Base-by-base conservation (phyloP, 1,140 invertebrate species). In the Heliconius hewitsoni region DNA sequence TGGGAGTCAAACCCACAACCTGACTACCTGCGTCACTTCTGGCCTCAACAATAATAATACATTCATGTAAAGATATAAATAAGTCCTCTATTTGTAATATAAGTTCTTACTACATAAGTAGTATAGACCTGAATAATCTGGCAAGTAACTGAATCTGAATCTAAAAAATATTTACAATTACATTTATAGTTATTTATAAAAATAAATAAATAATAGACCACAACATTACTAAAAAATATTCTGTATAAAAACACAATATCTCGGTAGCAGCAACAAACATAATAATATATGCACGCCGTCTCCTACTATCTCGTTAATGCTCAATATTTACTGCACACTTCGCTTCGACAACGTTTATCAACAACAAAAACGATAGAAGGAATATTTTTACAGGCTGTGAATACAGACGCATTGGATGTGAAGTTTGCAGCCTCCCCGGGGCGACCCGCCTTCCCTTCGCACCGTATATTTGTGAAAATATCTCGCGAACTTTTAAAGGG, bases 351-450 rank as follows among this genome's bases (percentile, higher is more conserved):
- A 72, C 37, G 37, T 72, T 72, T 72, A 72, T 42, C 71, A 72
- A 42, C 71, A 72, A 72, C 37, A 85, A 84, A 90, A 87, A 89
- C 87, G 87, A 86, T 86, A 85, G 88, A 92, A 89, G 85, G 86
- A 89, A 92, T 90, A 91, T 93, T 89, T 91, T 90, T 91, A 89
- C 89, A 89, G 89, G 86, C 86, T 85, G 83, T 85, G 84, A 89
- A 89, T 87, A 90, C 82, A 87, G 84, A 83, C 82, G 86, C 88
- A 88, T 87, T 88, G 84, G 84, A 87, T 84, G 83, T 72, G 86
- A 88, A 88, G 86, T 88, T 88, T 81, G 70, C 77, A 73, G 82
- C 82, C 83, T 84, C 87, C 88, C 86, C 72, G 80, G 84, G 85
- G 85, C 83, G 84, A 82, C 76, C 85, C 82, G 78, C 85, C 85